phyloP scores from a whole-genome alignment of 1,140 invertebrate species.

The Rhynchophorus ferrugineus region DNA sequence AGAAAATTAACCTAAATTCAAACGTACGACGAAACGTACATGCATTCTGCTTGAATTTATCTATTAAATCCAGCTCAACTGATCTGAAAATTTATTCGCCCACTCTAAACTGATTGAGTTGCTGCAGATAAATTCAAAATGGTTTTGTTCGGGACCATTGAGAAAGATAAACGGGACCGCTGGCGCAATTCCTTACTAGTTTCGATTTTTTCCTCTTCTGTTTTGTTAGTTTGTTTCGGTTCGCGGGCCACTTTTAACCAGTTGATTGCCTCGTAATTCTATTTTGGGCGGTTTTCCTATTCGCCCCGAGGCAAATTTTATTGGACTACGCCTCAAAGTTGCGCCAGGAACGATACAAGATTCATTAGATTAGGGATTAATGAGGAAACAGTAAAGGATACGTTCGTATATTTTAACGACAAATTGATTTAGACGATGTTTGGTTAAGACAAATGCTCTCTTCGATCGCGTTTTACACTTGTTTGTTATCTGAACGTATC shows the following conservation, averaged over 20 bases:
- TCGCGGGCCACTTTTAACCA: background rate
- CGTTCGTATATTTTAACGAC: no score
- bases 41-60: background rate
- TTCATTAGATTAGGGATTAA: no score
- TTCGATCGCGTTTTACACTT: no score
- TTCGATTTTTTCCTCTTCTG: background rate
- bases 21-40: no score
- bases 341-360: background rate
- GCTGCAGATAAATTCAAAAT: background rate
- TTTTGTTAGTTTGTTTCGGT: background rate
- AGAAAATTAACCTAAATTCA: no score
- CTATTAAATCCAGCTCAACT: background rate
- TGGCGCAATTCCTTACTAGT: background rate
- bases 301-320: background rate
- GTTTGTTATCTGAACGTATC: no score
- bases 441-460: no score
- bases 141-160: background rate
- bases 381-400: no score
- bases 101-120: background rate
- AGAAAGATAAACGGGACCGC: background rate
- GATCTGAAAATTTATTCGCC: background rate
- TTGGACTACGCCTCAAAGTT: background rate
- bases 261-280: background rate
- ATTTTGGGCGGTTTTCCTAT: background rate
- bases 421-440: no score